phyloP scores from a whole-genome alignment of 2,797 vertebrate species.

The Micropoecilia bifurca region DNA sequence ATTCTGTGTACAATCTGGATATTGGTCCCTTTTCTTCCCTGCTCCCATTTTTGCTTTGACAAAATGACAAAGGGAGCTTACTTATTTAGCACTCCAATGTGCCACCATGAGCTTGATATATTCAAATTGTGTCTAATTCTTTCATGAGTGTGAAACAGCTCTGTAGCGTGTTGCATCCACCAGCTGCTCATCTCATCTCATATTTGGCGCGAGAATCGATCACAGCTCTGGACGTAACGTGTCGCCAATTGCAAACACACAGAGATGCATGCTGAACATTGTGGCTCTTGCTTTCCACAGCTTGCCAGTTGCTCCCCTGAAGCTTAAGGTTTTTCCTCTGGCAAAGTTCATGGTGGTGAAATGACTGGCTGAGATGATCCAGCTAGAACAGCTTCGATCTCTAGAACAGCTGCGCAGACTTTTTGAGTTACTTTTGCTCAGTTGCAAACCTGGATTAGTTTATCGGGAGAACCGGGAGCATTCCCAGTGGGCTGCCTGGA shows the following conservation, averaged over 20 bases:
- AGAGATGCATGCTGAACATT: slow-evolving; percentile 45
- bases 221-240: slow-evolving; percentile 28
- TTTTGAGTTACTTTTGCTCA: neutral
- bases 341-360: slow-evolving; percentile 42
- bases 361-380: slow-evolving; percentile 14
- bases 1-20: neutral
- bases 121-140: slow-evolving; percentile 38
- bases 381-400: slow-evolving; percentile 31
- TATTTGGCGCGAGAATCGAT: slow-evolving; percentile 34
- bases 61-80: neutral
- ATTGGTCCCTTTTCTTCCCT: neutral
- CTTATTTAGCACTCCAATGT: neutral
- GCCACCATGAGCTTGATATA: slow-evolving; percentile 22
- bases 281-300: slow-evolving; percentile 50
- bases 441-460: neutral
- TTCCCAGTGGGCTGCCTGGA: neutral
- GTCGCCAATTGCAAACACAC: slow-evolving; percentile 34
- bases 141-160: slow-evolving; percentile 52
- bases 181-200: slow-evolving; percentile 51
- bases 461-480: neutral
- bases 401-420: slow-evolving; percentile 3
- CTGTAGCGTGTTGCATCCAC: slow-evolving; percentile 34
- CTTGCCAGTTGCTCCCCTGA: slow-evolving; percentile 20
- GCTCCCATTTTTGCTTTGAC: slow-evolving; percentile 4
- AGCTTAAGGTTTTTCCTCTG: slow-evolving; percentile 33